These are phyloP conservation scores for Tamandua tetradactyla DNA, from an alignment of 2,797 vertebrate genomes.

Conservation along the genomic window DNA sequence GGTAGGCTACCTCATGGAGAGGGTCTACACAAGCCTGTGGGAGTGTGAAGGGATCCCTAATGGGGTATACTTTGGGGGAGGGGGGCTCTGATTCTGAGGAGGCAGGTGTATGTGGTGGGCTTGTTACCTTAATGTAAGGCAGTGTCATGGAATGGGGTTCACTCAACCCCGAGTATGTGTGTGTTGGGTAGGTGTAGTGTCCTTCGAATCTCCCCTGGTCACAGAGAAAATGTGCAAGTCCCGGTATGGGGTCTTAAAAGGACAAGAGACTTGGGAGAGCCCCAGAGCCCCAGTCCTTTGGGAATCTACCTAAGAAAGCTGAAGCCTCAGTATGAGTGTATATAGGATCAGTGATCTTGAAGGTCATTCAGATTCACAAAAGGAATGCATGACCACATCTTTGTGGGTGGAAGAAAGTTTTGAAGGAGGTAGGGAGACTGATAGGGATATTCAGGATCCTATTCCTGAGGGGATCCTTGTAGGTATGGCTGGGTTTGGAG, in stretches of 20 bases:
- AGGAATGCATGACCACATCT: background rate
- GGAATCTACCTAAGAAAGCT: background rate
- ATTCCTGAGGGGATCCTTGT: background rate
- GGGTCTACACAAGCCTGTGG: background rate
- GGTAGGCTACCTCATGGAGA: background rate
- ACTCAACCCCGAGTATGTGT: background rate
- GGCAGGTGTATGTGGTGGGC: background rate
- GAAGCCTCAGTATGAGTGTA: background rate
- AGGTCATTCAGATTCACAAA: slow-evolving; percentile 62
- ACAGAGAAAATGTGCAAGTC: slow-evolving; percentile 24
- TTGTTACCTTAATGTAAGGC: background rate
- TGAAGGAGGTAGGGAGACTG: background rate
- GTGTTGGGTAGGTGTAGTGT: background rate
- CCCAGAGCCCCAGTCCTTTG: background rate
- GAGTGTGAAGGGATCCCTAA: background rate
- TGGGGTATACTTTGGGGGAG: background rate
- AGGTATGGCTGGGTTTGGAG: background rate
- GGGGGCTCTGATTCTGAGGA: background rate
- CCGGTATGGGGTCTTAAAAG: background rate
- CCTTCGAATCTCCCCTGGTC: background rate
- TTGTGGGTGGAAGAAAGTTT: background rate
- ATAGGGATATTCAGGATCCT: background rate
- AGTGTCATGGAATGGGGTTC: background rate
- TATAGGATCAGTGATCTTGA: slow-evolving; percentile 44
- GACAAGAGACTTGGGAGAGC: background rate